Conservation (phyloP, 64 coral and sea anemone species). For the Astreopora myriophthalma region DNA sequence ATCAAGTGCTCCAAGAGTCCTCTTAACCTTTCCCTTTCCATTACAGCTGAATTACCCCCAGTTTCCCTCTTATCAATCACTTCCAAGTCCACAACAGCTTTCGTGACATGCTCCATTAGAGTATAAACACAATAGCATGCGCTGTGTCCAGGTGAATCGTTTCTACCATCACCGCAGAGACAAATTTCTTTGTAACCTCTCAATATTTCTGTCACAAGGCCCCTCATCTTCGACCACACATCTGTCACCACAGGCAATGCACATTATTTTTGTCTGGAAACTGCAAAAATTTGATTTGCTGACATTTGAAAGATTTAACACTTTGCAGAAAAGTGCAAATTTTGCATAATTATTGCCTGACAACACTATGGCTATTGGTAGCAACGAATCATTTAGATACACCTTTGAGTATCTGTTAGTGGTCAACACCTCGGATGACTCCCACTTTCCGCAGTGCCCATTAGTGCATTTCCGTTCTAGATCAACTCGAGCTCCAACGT, state of each 20-base stretch:
- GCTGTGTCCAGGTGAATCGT: conserved; percentile 51
- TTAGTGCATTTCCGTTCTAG: conserved; percentile 13
- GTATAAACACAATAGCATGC: conserved; percentile 50
- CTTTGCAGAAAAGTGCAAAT: conserved; percentile 10
- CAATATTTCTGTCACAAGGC: neutral
- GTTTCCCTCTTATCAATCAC: conserved; percentile 32
- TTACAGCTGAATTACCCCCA: conserved; percentile 37
- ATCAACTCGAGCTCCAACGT: neutral
- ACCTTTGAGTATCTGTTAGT: neutral
- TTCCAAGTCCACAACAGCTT: conserved; percentile 19
- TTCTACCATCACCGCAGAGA: conserved; percentile 62
- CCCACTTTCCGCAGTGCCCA: conserved; percentile 25
- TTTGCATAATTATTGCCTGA: conserved; percentile 53
- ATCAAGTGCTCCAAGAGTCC: conserved; percentile 42
- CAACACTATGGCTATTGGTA: neutral
- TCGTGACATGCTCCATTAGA: conserved; percentile 63
- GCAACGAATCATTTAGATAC: neutral
- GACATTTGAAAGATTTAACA: neutral
- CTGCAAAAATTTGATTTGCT: neutral
- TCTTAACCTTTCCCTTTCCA: conserved; percentile 51
- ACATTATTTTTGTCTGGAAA: conserved; percentile 12
- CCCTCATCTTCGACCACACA: conserved; percentile 33
- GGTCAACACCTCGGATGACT: conserved; percentile 21
- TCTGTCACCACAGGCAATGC: conserved; percentile 21
- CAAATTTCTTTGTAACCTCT: neutral